A percentile compares a stretch with the other conserved stretches of the same genome.
Conservation (phyloP, 2,888 invertebrate genomes). For the Odontocerum albicorne region DNA sequence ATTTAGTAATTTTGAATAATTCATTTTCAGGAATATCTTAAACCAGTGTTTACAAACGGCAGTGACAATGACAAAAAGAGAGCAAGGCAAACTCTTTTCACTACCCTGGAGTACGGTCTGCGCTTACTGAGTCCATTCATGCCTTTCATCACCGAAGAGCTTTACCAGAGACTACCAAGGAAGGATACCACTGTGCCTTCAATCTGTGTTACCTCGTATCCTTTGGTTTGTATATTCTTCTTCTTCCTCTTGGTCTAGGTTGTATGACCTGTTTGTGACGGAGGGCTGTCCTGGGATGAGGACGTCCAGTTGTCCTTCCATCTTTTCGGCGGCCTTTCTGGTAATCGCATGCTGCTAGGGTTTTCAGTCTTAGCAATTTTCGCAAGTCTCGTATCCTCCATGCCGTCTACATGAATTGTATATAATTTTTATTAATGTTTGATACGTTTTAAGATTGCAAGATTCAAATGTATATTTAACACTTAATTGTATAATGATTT, state of each 20-base stretch:
- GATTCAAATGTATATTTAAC: too few species aligned
- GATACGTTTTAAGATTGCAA: slow-evolving; percentile 24
- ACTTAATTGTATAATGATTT: too few species aligned
- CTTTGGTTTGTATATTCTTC: slow-evolving; percentile 50
- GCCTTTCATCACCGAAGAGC: slow-evolving; percentile 95
- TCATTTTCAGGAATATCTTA: slow-evolving; percentile 74
- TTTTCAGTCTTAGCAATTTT: too few species aligned
- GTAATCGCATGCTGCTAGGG: too few species aligned
- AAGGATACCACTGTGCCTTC: slow-evolving; percentile 67
- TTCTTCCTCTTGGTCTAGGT: too few species aligned
- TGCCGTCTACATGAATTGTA: too few species aligned
- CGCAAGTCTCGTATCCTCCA: too few species aligned
- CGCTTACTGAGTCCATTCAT: slow-evolving; percentile 93
- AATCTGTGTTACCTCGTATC: slow-evolving; percentile 89
- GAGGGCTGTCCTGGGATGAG: too few species aligned
- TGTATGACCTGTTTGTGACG: too few species aligned
- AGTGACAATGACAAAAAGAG: slow-evolving; percentile 57
- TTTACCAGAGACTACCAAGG: slow-evolving; percentile 87
- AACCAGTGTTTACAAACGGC: slow-evolving; percentile 76
- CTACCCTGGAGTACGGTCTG: slow-evolving; percentile 81
- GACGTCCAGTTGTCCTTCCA: too few species aligned
- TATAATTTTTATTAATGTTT: slow-evolving; percentile 7
- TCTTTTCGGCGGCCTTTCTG: too few species aligned
- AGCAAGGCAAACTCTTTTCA: slow-evolving; percentile 77
- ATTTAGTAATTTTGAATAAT: neutral